These are phyloP conservation scores for Trypoxylon attenuatum DNA, from an alignment of 2,888 invertebrate species.

Conservation along the genomic window DNA sequence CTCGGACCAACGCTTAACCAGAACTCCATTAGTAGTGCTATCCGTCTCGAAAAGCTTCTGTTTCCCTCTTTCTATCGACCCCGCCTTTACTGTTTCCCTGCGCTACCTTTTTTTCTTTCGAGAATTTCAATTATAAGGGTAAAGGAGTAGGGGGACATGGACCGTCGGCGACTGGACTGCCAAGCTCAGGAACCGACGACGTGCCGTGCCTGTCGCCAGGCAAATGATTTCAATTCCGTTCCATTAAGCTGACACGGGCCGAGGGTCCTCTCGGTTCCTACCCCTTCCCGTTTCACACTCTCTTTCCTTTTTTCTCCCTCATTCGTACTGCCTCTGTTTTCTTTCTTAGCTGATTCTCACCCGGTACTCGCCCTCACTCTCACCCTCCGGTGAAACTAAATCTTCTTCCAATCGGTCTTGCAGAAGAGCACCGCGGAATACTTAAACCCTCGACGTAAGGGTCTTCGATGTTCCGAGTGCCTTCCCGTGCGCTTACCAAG, in stretches of 20 bases:
- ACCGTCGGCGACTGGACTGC: conserved; percentile 48
- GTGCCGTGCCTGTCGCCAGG: conserved; percentile 54
- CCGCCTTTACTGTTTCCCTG: background rate
- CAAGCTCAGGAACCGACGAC: conserved; percentile 56
- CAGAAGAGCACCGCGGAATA: conserved; percentile 46
- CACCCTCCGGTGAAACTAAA: conserved; percentile 47
- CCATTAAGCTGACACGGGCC: conserved; percentile 54
- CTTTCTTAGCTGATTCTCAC: conserved; percentile 4
- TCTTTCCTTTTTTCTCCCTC: conserved; percentile 10
- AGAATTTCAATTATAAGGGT: conserved; percentile 56
- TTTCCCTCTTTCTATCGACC: conserved; percentile 29
- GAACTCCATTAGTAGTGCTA: conserved; percentile 64
- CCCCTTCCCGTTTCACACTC: background rate
- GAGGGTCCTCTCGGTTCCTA: conserved; percentile 30
- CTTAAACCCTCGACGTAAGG: conserved; percentile 35
- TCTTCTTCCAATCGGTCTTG: conserved; percentile 48
- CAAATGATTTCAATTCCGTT: conserved; percentile 60
- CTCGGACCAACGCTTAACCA: conserved; percentile 64
- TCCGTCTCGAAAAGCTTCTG: conserved; percentile 50
- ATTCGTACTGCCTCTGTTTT: background rate
- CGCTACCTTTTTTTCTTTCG: conserved; percentile 32
- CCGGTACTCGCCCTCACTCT: background rate
- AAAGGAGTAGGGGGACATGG: conserved; percentile 9
- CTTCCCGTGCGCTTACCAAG: conserved; percentile 15
- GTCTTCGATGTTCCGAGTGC: conserved; percentile 27